Conservation (phyloP, 1,140 invertebrate species). For the Drosophila jambulina region DNA sequence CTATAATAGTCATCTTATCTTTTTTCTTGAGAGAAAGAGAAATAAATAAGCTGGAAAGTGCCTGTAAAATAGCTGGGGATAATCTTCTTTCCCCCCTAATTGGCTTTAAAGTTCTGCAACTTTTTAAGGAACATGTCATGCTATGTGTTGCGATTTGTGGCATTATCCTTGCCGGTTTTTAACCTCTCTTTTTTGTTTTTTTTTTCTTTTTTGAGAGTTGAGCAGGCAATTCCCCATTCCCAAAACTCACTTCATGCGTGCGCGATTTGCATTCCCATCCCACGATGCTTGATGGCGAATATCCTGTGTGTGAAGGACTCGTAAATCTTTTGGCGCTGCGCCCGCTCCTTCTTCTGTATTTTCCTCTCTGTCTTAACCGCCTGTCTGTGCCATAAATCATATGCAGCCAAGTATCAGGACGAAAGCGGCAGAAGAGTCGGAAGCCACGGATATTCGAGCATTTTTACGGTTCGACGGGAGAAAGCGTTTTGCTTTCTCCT, state of each 20-base stretch:
- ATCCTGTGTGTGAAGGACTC: slow-evolving; percentile 62
- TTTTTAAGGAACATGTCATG: slow-evolving; percentile 38
- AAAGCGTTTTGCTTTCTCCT: slow-evolving; percentile 41
- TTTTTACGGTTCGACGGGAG: slow-evolving; percentile 64
- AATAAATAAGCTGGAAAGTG: slow-evolving; percentile 35
- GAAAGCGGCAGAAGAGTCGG: slow-evolving; percentile 16
- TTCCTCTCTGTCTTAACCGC: slow-evolving; percentile 5
- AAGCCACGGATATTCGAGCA: slow-evolving; percentile 43
- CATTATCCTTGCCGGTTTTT: slow-evolving; percentile 27
- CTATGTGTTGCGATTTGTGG: slow-evolving; percentile 28
- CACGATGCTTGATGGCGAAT: slow-evolving; percentile 31
- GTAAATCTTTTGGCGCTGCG: slow-evolving; percentile 69
- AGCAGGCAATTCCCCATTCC: slow-evolving; percentile 21
- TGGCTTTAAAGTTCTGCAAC: slow-evolving; percentile 65
- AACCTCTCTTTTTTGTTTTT: background rate
- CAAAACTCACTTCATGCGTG: slow-evolving; percentile 35
- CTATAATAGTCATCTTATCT: slow-evolving; percentile 31
- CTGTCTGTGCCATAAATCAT: slow-evolving; percentile 77
- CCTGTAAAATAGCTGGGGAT: slow-evolving; percentile 37
- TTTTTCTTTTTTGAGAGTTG: slow-evolving; percentile 2
- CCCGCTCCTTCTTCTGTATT: slow-evolving; percentile 11
- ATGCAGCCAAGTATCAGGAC: slow-evolving; percentile 66
- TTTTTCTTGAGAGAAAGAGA: background rate
- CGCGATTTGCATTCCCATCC: slow-evolving; percentile 66
- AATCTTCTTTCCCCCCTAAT: slow-evolving; percentile 49